Conservation (phyloP, 2,797 vertebrate genomes). For the Pantherophis alleghaniensis region DNA sequence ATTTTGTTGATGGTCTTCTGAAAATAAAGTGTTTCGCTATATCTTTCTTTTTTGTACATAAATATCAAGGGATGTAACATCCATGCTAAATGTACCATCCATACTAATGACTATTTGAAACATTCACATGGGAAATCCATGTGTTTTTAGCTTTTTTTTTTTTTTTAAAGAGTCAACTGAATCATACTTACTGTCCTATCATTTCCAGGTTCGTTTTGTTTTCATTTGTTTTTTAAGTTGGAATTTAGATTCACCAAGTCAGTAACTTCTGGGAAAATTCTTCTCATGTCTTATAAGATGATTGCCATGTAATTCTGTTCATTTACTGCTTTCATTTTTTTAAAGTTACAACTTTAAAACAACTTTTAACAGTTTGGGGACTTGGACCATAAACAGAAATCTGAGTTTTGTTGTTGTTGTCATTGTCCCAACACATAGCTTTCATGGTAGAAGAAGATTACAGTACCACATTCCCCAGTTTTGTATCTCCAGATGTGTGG, state of each 20-base stretch:
- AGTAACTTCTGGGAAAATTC: neutral
- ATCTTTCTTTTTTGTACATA: neutral
- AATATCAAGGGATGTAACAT: neutral
- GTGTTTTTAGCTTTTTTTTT: neutral
- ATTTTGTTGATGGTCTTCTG: neutral
- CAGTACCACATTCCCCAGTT: neutral
- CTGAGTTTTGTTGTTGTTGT: neutral
- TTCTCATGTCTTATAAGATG: neutral
- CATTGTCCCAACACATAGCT: neutral
- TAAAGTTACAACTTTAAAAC: neutral
- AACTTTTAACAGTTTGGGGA: neutral
- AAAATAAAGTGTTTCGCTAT: neutral
- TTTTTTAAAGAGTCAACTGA: neutral
- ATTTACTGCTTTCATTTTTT: neutral
- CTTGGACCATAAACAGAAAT: neutral
- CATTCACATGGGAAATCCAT: neutral
- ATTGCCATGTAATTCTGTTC: neutral
- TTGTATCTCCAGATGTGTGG: neutral
- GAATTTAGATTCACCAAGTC: neutral
- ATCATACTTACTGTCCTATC: neutral
- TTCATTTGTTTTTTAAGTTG: neutral
- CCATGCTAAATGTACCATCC: neutral
- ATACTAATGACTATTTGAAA: neutral
- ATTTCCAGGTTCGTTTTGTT: neutral
- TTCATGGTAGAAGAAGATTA: neutral